Conservation (phyloP, 2,888 invertebrate species). For the Leptopilina myrica region DNA sequence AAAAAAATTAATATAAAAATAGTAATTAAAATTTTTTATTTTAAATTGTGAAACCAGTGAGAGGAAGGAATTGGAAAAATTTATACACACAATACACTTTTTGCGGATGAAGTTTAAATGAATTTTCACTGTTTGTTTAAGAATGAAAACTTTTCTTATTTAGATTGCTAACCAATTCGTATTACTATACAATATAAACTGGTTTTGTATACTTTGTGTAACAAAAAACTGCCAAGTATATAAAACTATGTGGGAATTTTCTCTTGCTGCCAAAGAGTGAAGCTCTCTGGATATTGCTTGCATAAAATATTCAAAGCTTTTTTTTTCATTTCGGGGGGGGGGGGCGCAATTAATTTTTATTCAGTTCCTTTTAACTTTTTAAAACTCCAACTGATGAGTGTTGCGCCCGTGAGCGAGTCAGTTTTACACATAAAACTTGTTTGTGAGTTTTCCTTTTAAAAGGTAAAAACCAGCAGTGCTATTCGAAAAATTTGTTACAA, state of each 20-base stretch:
- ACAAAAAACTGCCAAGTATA: conserved; percentile 5
- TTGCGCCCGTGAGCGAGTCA: conserved; percentile 10
- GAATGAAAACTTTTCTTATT: conserved; percentile 19
- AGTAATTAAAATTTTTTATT: too few relatives aligned
- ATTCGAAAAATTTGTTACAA: too few relatives aligned
- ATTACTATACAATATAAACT: not conserved
- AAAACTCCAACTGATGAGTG: conserved; percentile 27
- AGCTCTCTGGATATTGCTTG: not conserved
- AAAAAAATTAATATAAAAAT: too few relatives aligned
- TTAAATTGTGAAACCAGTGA: too few relatives aligned
- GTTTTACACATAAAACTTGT: conserved; percentile 12
- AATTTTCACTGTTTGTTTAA: conserved; percentile 16
- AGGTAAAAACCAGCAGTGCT: too few relatives aligned
- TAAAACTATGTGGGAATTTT: conserved; percentile 17
- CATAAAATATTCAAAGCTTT: conserved; percentile 28
- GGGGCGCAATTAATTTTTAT: conserved; percentile 28
- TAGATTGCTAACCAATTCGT: conserved; percentile 23
- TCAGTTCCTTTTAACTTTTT: conserved; percentile 26
- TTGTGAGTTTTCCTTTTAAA: not conserved
- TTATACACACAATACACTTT: not conserved
- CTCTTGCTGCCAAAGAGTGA: not conserved
- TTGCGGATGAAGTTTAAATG: conserved; percentile 1
- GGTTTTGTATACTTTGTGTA: not conserved
- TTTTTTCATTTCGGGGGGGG: not conserved
- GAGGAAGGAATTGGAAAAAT: too few relatives aligned